These are phyloP conservation scores for Platycercus adscitus DNA, from an alignment of 2,113 vertebrate genomes.

Conservation along the genomic window DNA sequence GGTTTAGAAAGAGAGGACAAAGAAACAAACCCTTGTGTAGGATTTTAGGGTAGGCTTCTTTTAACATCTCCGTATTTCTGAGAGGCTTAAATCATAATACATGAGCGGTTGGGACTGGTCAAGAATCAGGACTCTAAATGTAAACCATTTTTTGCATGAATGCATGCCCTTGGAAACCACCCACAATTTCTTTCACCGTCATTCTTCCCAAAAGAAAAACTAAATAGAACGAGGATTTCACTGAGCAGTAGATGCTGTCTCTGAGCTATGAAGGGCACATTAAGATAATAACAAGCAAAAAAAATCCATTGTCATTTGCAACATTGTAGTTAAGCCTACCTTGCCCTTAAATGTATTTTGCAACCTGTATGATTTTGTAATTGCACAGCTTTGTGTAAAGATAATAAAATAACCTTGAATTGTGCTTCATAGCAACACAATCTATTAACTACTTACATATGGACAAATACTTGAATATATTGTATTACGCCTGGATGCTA, in stretches of 20 bases:
- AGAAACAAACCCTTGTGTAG: background rate
- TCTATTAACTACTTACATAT: slow-evolving; percentile 35
- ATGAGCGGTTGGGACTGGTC: background rate
- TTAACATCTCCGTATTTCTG: background rate
- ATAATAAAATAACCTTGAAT: slow-evolving; percentile 58
- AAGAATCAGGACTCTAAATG: background rate
- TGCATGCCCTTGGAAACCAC: slow-evolving; percentile 7
- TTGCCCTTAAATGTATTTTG: background rate
- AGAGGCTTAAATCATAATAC: background rate
- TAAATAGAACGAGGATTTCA: background rate
- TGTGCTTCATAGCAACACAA: slow-evolving; percentile 17
- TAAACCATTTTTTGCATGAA: background rate
- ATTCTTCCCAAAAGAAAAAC: background rate
- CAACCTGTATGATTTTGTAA: background rate
- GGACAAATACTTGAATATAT: slow-evolving; percentile 43
- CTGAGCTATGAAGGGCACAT: background rate
- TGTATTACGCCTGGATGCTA: background rate
- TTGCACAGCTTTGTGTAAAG: background rate
- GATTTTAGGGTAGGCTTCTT: background rate
- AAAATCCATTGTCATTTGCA: background rate
- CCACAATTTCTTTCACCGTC: background rate
- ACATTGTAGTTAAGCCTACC: background rate
- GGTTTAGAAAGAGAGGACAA: background rate
- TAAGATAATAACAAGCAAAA: background rate
- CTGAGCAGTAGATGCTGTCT: background rate